These are phyloP conservation scores for Gnathonemus echidnorhynchus DNA, from an alignment of 2,113 vertebrate species.

Conservation along the genomic window DNA sequence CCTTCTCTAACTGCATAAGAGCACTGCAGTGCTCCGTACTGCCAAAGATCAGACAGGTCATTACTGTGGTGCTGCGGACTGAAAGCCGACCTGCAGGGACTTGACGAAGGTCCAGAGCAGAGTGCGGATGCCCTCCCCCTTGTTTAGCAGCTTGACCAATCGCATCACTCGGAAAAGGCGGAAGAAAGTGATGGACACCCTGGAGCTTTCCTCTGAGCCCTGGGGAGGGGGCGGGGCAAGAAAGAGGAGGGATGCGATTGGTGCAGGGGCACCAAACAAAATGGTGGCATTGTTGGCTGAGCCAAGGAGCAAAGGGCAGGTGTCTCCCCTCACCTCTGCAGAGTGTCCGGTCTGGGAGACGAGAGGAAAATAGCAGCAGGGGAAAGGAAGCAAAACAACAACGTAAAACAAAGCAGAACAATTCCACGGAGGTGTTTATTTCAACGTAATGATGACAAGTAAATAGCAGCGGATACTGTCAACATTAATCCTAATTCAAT, in stretches of 20 bases:
- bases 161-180: constrained; percentile 98
- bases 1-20: background rate
- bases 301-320: background rate
- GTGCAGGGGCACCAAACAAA: background rate
- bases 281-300: background rate
- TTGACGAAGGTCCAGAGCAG: constrained; percentile 98
- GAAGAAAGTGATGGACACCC: constrained; percentile 99
- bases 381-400: background rate
- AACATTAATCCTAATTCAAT: background rate
- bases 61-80: background rate
- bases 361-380: background rate
- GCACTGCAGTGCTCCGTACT: background rate
- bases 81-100: constrained; percentile 80
- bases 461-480: background rate
- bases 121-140: constrained; percentile 93
- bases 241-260: background rate
- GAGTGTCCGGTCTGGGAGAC: background rate
- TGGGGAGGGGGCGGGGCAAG: constrained; percentile 40
- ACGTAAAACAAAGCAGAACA: background rate
- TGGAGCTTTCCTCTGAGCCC: constrained; percentile 86
- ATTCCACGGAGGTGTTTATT: background rate
- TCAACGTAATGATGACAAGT: background rate
- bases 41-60: background rate
- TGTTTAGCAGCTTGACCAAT: constrained; percentile 93
- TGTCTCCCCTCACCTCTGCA: background rate